Base-by-base conservation (phyloP, 2,888 invertebrate species). In the Microctonus hyperodae region DNA sequence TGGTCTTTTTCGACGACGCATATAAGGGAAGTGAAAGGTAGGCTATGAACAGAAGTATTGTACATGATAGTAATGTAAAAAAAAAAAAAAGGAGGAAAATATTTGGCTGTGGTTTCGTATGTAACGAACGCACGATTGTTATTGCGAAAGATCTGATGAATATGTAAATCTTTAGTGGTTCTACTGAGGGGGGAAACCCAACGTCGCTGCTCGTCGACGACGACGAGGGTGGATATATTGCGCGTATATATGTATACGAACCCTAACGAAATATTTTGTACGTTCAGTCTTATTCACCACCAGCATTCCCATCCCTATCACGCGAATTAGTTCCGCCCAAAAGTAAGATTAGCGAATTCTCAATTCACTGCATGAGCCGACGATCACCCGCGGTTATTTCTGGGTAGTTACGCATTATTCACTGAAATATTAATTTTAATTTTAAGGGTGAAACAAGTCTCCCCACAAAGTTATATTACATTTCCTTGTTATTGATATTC, bases 321-420 rank as follows among this genome's bases (percentile, higher is more conserved):
- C 67, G 6, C 68, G 73, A 75, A 77, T 79, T 76, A 80, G 74
- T 75, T 77, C 70, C 69, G 72, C 70, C 73, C 73, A 73, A 76
- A 77, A 75, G 74, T 75, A 75, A 76, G 75, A 80, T 80, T 75
- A 78, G 75, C 74, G 74, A 76, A 75, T 76, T 78, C n/a, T 56
- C 31, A 48, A 65, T 60, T 44, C 60, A 33, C 59, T 58, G 20
- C 20, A 37, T n/a, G 44, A 16, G 44, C 16, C 44, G 16, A 16
- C 51, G 51, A 69, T 44, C 70, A 65, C 71, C 67, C 65, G 60
- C 67, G 69, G 72, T 73, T 73, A 74, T 72, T 74, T 74, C 73
- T 73, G 70, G 75, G 76, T 75, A 74, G 69, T 64, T 72, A 70
- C 71, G 63, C 68, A 69, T 69, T 71, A 67, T 69, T 69, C 64